Conservation (phyloP, 2,797 vertebrate genomes). For the Enteromius mattozi region DNA sequence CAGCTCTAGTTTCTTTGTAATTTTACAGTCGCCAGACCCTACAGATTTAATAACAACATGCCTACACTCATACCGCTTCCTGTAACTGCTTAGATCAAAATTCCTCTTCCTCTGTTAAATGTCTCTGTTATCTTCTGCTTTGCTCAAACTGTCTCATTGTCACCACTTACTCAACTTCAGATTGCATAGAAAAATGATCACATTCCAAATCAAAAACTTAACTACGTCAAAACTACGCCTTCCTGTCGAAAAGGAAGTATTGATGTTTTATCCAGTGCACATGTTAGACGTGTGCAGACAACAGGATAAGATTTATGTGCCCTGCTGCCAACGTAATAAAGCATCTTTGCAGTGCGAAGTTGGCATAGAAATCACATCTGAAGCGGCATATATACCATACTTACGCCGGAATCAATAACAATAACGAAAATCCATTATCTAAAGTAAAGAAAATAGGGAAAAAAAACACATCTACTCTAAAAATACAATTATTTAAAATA, state of each 20-base stretch:
- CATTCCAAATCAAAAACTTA: not conserved
- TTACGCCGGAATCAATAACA: not conserved
- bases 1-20: not conserved
- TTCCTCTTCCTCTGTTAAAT: slow-evolving; percentile 9
- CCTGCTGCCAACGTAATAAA: not conserved
- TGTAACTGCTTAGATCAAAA: not conserved
- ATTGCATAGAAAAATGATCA: not conserved
- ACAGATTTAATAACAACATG: not conserved
- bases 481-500: not conserved
- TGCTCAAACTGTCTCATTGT: not conserved
- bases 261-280: slow-evolving; percentile 3
- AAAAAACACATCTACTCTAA: not conserved
- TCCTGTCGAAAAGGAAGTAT: slow-evolving; percentile 12
- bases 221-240: not conserved
- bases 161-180: not conserved
- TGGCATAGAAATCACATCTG: not conserved
- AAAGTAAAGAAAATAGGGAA: not conserved
- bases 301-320: not conserved
- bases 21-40: not conserved
- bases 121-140: not conserved
- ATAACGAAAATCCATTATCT: not conserved
- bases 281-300: not conserved
- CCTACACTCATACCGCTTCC: not conserved
- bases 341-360: not conserved
- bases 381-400: not conserved